Evolutionary conservation across 2,888 invertebrate genomes (phyloP), one percentile per base, ranked within the genome.

Genomic region (Drosophila antonietae): DNA sequence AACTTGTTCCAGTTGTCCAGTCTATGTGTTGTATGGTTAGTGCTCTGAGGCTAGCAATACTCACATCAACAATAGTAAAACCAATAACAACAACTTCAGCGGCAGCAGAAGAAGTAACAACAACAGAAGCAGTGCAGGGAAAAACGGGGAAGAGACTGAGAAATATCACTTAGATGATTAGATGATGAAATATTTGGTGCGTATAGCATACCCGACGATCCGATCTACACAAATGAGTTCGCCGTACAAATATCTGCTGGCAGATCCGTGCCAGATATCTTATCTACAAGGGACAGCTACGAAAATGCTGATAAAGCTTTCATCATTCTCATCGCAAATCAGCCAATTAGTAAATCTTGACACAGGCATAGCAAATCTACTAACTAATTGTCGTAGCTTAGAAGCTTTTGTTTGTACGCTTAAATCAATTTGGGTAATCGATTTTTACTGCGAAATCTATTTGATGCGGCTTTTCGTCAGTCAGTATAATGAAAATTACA

Each of bases 271-370:
- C 98, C 97, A 51, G 95, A 96, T 90, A 93, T 93, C 73, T 95
- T 94, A 93, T 94, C 90, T 97, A 98, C 93, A 94, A 95, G 90
- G 97, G 98, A 94, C 96, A 97, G 97, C 98, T 98, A 92, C 95
- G 28, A 47, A 31, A 31, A 39, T 12, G 23, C 9, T 3, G 12
- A 15, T 53, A 5, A 20, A 49, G 2, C 6, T n/a, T 33, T 5
- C 18, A 31, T 31, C 2, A 46, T 51, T 46, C 46, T 39, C 46
- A 41, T 55, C 39, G n/a, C 7, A 6, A 41, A n/a, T 1, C 12
- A 10, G 43, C 18, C 31, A 28, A 31, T 18, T 18, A 0, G 14
- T 31, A 14, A 43, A 6, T 9, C 8, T 56, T 31, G 43, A 37
- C 23, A 12, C n/a, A 8, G 0, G 28, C 33, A 33, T n/a, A 33